phyloP scores from a whole-genome alignment of 2,113 vertebrate genomes.

The Perca flavescens region DNA sequence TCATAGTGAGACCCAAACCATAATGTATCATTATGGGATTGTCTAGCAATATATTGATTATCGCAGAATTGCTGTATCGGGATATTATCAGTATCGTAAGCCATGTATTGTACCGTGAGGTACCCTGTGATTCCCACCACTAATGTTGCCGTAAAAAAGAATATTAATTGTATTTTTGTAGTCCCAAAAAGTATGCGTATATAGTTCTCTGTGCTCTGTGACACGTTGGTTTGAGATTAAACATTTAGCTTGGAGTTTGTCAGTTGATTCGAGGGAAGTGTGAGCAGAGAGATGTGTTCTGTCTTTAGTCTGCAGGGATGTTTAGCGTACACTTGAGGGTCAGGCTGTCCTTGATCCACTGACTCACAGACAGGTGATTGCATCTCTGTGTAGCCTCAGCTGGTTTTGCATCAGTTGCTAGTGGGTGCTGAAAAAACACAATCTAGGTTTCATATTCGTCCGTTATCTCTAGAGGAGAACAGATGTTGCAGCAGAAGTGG shows the following conservation, averaged over 20 bases:
- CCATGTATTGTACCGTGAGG: too few relatives aligned
- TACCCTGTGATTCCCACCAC: too few relatives aligned
- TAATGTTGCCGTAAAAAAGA: neutral
- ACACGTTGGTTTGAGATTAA: slow-evolving; percentile 2
- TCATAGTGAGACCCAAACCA: too few relatives aligned
- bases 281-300: slow-evolving; percentile 1
- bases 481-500: slow-evolving; percentile 61
- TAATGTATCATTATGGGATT: too few relatives aligned
- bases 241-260: neutral
- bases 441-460: slow-evolving; percentile 20
- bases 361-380: slow-evolving; percentile 1
- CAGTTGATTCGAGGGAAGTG: neutral
- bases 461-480: slow-evolving; percentile 42
- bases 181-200: neutral
- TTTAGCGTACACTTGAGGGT: slow-evolving; percentile 9
- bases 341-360: slow-evolving; percentile 20
- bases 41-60: too few relatives aligned
- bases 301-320: slow-evolving; percentile 28
- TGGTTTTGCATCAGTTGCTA: slow-evolving; percentile 29
- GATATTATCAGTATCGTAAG: too few relatives aligned
- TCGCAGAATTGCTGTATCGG: too few relatives aligned
- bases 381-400: slow-evolving; percentile 30
- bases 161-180: neutral
- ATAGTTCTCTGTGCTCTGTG: neutral
- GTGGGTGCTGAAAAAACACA: slow-evolving; percentile 34